Base-by-base conservation (phyloP, 1,140 invertebrate genomes). In the Drosophila micromelanica region DNA sequence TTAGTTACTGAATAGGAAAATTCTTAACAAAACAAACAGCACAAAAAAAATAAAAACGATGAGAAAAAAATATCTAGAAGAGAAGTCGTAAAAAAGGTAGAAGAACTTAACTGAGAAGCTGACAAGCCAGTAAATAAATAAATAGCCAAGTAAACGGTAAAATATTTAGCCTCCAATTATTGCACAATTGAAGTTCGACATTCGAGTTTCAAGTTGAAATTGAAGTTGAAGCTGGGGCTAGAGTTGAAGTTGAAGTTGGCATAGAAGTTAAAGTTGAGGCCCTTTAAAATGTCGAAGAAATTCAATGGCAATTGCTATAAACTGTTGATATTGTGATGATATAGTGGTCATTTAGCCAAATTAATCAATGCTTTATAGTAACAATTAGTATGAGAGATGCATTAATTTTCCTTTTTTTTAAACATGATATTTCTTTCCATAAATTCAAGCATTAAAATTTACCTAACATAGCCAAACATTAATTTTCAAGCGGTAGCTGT, bases 1-100 rank as follows among this genome's bases (percentile, higher is more conserved):
- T 75, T 75, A 75, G 73, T 72, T 72, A 72, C 54, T 72, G 73
- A 71, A 71, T 59, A 72, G 60, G 68, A 75, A 72, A 75, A 72
- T 75, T 75, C 68, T 75, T 45, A 65, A 65, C 68, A 72, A 59
- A 71, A 71, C 71, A 73, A 61, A 46, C 30, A 61, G 37, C 35
- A 59, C 38, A 54, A 45, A 13, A 55, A 59, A 56, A n/a, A n/a
- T n/a, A 56, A 48, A 27, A 46, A 38, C 38, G 23, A 23, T 5
- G 9, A 37, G 13, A 7, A 55, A 27, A 38, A 32, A 45, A 65
- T 42, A 17, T 32, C 15, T 4, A 48, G 40, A 67, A 55, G 52
- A 37, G 11, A 59, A 55, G 59, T 23, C 65, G 38, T 54, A n/a
- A 48, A 63, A 40, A 61, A 63, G 37, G 11, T 49, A 57, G 15